Evolutionary conservation across 2,797 vertebrate species (phyloP).

Genomic region (Siniperca scherzeri): DNA sequence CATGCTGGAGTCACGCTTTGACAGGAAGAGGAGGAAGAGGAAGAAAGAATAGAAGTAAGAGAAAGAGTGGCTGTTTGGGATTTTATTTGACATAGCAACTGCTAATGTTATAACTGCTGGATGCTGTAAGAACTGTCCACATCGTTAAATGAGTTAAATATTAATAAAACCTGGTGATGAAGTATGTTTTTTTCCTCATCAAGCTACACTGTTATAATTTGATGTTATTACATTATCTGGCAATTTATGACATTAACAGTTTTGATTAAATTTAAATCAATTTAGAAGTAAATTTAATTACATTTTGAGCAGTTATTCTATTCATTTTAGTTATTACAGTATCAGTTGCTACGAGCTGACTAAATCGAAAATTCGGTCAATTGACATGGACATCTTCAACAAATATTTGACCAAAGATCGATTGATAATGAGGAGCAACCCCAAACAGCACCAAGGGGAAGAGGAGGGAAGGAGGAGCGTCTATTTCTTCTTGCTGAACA

Average conservation of each 20-base stretch:
- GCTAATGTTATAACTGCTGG: background rate
- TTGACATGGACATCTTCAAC: conserved; percentile 29
- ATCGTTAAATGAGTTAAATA: background rate
- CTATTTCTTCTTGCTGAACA: conserved; percentile 99
- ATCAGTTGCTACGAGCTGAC: conserved; percentile 52
- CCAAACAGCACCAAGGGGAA: conserved; percentile 67
- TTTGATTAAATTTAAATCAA: conserved; percentile 21
- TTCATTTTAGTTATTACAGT: conserved; percentile 22
- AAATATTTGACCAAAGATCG: conserved; percentile 43
- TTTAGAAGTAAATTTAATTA: conserved; percentile 17
- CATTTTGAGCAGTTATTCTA: conserved; percentile 22
- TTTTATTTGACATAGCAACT: conserved; percentile 23
- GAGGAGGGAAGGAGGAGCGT: conserved; percentile 66
- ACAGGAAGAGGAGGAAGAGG: conserved; percentile 76
- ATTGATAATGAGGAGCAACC: conserved; percentile 39
- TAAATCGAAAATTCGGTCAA: background rate
- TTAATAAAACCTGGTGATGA: background rate
- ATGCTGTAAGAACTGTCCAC: background rate
- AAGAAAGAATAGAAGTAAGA: background rate
- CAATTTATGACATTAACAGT: background rate
- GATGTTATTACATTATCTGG: background rate
- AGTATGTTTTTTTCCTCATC: background rate
- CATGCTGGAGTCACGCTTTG: conserved; percentile 96
- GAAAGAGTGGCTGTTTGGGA: conserved; percentile 59
- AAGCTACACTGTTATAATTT: background rate